A percentile compares a stretch with the other conserved stretches of the same genome.
These are phyloP conservation scores for Drosophila serrata DNA, from an alignment of 1,140 invertebrate genomes.

Conservation along the genomic window DNA sequence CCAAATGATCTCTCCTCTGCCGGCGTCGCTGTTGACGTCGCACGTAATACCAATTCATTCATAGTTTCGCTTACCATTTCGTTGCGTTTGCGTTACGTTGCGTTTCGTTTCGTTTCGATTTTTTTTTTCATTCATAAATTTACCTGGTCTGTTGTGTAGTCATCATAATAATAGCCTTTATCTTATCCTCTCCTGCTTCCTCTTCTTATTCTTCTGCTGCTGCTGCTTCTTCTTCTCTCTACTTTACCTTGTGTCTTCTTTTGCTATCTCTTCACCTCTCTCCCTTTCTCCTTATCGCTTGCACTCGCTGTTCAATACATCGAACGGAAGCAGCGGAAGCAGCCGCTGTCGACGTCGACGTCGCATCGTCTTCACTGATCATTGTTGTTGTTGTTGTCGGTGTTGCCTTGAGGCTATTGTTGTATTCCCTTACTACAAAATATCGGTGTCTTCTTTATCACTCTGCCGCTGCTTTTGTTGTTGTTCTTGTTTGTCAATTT, in stretches of 20 bases:
- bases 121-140: slow-evolving; percentile 80
- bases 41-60: slow-evolving; percentile 84
- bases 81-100: slow-evolving; percentile 20
- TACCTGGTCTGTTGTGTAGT: slow-evolving; percentile 78
- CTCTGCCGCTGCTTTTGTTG: slow-evolving; percentile 22
- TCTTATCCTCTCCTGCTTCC: slow-evolving; percentile 40
- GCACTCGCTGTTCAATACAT: slow-evolving; percentile 55
- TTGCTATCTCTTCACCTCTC: slow-evolving; percentile 12
- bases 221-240: not conserved
- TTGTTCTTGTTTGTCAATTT: slow-evolving; percentile 52
- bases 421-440: slow-evolving; percentile 55
- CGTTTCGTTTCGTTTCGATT: slow-evolving; percentile 65
- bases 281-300: slow-evolving; percentile 24
- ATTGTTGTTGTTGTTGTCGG: slow-evolving; percentile 38
- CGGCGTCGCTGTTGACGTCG: slow-evolving; percentile 33
- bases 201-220: not conserved
- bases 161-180: slow-evolving; percentile 82
- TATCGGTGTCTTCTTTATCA: slow-evolving; percentile 48
- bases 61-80: slow-evolving; percentile 46
- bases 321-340: slow-evolving; percentile 84
- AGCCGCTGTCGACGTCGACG: slow-evolving; percentile 49
- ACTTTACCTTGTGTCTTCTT: slow-evolving; percentile 18
- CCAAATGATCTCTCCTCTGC: slow-evolving; percentile 72
- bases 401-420: slow-evolving; percentile 27
- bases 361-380: slow-evolving; percentile 17